Conservation (phyloP, 2,888 invertebrate genomes). For the Melanargia galathea region DNA sequence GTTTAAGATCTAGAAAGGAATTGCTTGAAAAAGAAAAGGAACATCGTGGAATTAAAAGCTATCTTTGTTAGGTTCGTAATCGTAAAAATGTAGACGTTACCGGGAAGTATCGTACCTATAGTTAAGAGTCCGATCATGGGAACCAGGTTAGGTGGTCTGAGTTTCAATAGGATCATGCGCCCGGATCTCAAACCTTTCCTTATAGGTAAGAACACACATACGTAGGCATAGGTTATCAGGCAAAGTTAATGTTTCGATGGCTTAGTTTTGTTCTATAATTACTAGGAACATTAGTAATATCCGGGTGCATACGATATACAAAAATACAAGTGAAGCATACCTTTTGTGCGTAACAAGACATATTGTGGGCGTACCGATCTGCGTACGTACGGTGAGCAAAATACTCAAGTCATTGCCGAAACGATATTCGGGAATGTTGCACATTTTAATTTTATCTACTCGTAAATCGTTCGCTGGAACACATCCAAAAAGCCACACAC, state of each 20-base stretch:
- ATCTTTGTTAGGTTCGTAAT: not conserved
- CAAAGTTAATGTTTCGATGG: not conserved
- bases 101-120: not conserved
- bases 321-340: not conserved
- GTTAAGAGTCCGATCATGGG: not conserved
- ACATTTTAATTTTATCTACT: constrained; percentile 69
- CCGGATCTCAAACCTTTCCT: not conserved
- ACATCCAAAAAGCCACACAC: constrained; percentile 58
- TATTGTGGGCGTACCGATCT: constrained; percentile 8
- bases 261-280: not conserved
- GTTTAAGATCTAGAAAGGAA: not conserved
- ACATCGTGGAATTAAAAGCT: not conserved
- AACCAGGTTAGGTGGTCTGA: not conserved
- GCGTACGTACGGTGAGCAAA: constrained; percentile 29
- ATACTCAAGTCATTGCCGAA: constrained; percentile 55
- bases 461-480: constrained; percentile 70
- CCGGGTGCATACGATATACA: not conserved
- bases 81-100: not conserved
- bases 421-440: constrained; percentile 57
- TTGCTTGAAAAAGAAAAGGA: too few species aligned
- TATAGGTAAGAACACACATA: not conserved
- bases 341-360: not conserved
- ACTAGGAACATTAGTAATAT: constrained; percentile 11
- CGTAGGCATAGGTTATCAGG: not conserved
- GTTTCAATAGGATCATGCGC: not conserved